Base-by-base conservation (phyloP, 2,888 invertebrate genomes). In the Ophion ventricosus region DNA sequence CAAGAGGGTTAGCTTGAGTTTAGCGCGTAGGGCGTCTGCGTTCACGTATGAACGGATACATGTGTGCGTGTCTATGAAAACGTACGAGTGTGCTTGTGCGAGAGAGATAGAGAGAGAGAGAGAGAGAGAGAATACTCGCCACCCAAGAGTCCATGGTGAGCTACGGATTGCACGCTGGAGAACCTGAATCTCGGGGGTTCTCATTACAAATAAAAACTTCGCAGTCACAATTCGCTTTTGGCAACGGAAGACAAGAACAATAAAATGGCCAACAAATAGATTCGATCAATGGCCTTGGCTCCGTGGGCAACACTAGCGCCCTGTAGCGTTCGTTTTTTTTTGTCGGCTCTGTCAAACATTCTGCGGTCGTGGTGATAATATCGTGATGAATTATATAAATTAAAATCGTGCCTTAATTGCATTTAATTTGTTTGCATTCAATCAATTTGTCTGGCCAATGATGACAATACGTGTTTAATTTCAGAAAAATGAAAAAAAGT, bases 101-200 rank as follows among this genome's bases (percentile, higher is more conserved):
- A 29, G 14, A 20, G 59, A 4, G 63, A 25, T 64, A 29, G 20
- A 66, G 20, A 56, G 79, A 80, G 63, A 56, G 59, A 82, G 61
- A 78, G 49, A 43, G 77, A 35, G 56, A 40, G 1, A 49, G 17
- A 43, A 29, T 56, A 61, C 87, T 85, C 87, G 89, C 91, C 90
- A 91, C 91, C 91, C 91, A 90, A 90, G 91, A 89, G 88, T 89
- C 90, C 88, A 87, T 87, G 82, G 40, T 54, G 78, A 54, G 88
- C 80, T 88, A 88, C 86, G 87, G 88, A 89, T 90, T 88, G 88
- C 88, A 87, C 89, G 86, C 82, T 80, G 90, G 89, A 90, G 91
- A 92, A 92, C 93, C 92, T 92, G 92, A 92, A 92, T 92, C 89
- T 89, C 87, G 83, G 88, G 86, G 92, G 92, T 92, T 92, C 92